Conservation (phyloP, 2,113 vertebrate genomes). For the Platichthys flesus region DNA sequence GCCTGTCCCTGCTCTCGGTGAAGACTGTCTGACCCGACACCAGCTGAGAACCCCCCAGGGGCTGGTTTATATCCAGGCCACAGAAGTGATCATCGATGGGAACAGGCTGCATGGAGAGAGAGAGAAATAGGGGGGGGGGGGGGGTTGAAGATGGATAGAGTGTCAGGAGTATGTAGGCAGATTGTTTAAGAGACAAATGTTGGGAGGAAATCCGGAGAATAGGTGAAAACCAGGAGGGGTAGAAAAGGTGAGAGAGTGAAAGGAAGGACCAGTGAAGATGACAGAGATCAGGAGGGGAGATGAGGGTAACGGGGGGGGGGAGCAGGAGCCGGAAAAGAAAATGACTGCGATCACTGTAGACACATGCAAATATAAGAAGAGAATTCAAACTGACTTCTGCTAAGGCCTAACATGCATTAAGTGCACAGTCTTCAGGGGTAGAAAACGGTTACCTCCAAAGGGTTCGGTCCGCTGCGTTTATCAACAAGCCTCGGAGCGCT, state of each 20-base stretch:
- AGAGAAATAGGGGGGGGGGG: background rate
- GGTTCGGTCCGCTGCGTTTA: constrained; percentile 35
- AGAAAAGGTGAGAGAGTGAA: constrained; percentile 13
- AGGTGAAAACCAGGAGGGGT: constrained; percentile 5
- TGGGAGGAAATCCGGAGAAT: background rate
- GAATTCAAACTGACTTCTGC: constrained; percentile 59
- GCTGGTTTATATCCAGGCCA: constrained; percentile 97
- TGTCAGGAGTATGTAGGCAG: constrained; percentile 10
- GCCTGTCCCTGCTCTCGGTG: constrained; percentile 89
- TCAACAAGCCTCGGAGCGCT: constrained; percentile 51
- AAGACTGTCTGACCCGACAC: constrained; percentile 89
- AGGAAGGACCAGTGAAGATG: constrained; percentile 35
- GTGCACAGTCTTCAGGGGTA: constrained; percentile 48
- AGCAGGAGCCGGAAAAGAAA: constrained; percentile 30
- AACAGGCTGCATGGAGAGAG: constrained; percentile 86
- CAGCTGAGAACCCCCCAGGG: constrained; percentile 90
- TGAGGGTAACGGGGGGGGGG: constrained; percentile 26
- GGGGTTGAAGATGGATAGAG: constrained; percentile 11
- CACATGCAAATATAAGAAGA: constrained; percentile 49
- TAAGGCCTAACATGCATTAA: constrained; percentile 51
- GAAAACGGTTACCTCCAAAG: constrained; percentile 65
- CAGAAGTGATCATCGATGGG: constrained; percentile 97
- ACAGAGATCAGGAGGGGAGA: constrained; percentile 32
- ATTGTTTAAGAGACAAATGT: background rate
- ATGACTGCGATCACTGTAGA: constrained; percentile 61